phyloP scores from a whole-genome alignment of 1,140 invertebrate species.

The Rhyzopertha dominica region DNA sequence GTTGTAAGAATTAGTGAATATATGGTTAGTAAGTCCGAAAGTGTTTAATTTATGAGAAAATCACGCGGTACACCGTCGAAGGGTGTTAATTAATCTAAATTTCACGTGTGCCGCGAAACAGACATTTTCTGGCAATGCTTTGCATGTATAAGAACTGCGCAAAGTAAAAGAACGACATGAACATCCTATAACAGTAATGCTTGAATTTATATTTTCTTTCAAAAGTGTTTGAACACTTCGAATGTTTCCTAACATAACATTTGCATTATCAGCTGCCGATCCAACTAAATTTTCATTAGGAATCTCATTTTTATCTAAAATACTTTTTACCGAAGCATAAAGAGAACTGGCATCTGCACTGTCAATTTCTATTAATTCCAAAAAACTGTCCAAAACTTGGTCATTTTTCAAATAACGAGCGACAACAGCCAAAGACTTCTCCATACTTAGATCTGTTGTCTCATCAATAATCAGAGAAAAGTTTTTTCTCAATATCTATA shows the following conservation, averaged over 20 bases:
- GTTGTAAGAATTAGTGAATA: no score
- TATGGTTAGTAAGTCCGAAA: no score
- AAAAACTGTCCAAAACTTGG: background rate
- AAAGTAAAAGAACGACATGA: slow-evolving; percentile 1
- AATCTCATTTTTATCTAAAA: slow-evolving; percentile 1
- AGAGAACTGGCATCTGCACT: background rate
- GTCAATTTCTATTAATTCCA: background rate
- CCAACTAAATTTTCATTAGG: slow-evolving; percentile 1
- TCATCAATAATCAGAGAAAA: slow-evolving; percentile 5
- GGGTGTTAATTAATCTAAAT: no score
- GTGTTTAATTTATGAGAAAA: no score
- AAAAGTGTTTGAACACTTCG: slow-evolving; percentile 7
- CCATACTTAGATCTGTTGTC: background rate
- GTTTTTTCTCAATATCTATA: no score
- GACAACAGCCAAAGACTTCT: background rate
- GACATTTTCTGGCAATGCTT: background rate
- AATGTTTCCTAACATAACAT: slow-evolving; percentile 4
- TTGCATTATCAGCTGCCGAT: slow-evolving; percentile 1
- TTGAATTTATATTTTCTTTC: slow-evolving; percentile 2
- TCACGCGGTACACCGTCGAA: no score
- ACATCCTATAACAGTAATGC: slow-evolving; percentile 5
- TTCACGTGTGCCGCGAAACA: no score
- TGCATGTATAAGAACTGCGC: slow-evolving; percentile 1
- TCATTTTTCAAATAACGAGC: slow-evolving; percentile 2
- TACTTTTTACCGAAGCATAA: background rate